A percentile compares a stretch with the other conserved stretches of the same genome.
Evolutionary conservation across 2,888 invertebrate species (phyloP).

Genomic region (Oscheius sp.): DNA sequence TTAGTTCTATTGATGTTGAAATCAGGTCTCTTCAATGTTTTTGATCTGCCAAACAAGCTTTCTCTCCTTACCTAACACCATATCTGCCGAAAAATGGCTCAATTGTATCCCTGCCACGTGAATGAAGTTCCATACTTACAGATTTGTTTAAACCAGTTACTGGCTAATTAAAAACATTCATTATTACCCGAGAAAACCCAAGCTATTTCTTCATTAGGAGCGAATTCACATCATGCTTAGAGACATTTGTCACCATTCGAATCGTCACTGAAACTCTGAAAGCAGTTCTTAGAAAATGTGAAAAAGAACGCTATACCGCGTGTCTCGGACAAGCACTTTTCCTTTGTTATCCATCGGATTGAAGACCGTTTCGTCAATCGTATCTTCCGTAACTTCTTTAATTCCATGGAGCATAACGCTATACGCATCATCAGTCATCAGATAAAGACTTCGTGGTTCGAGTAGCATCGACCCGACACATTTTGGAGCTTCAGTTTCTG

Average conservation of each 20-base stretch:
- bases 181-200: neutral
- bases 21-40: constrained; percentile 17
- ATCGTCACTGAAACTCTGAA: constrained; percentile 35
- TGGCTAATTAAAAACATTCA: neutral
- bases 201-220: constrained; percentile 8
- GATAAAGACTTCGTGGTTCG: constrained; percentile 87
- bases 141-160: neutral
- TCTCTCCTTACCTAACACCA: constrained; percentile 8
- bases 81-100: constrained; percentile 19
- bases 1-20: neutral
- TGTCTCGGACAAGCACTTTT: constrained; percentile 32
- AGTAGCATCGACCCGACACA: constrained; percentile 79
- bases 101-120: constrained; percentile 3
- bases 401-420: constrained; percentile 78
- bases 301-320: constrained; percentile 12
- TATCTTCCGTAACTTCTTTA: constrained; percentile 45
- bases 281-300: neutral
- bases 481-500: constrained; percentile 34
- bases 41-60: constrained; percentile 26
- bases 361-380: constrained; percentile 33
- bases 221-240: constrained; percentile 17
- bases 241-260: constrained; percentile 33
- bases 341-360: constrained; percentile 20
- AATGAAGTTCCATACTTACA: neutral
- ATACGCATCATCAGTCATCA: constrained; percentile 87